Percentiles rank a stretch among this genome's conserved stretches.
Conservation (phyloP, 23 tunicate genomes). For the Clavelina lepadiformis region DNA sequence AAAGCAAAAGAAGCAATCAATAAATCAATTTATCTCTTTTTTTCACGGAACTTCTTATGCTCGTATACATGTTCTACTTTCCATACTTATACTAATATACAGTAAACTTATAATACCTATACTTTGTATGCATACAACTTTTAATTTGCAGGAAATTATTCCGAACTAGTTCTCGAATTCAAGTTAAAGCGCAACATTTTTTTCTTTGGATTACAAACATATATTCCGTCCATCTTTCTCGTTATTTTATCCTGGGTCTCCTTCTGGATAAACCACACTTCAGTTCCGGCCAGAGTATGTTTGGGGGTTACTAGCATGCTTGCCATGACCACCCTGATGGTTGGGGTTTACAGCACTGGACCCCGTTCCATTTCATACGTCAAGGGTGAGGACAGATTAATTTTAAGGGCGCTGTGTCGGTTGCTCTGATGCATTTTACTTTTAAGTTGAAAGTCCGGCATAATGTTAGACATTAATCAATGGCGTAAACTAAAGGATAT, state of each 20-base stretch:
- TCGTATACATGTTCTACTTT: too few species aligned
- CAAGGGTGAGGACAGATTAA: constrained; percentile 32
- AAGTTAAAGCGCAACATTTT: constrained; percentile 36
- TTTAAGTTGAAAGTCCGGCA: background rate
- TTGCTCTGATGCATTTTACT: background rate
- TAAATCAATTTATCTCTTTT: too few species aligned
- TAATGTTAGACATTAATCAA: too few species aligned
- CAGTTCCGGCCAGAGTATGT: constrained; percentile 52
- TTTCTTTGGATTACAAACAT: constrained; percentile 48
- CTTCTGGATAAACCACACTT: constrained; percentile 43
- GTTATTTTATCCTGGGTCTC: constrained; percentile 62
- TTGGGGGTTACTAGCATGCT: constrained; percentile 49
- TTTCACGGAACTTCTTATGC: too few species aligned
- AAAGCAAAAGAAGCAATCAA: too few species aligned
- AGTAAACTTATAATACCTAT: too few species aligned
- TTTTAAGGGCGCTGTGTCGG: background rate
- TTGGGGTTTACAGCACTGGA: constrained; percentile 56
- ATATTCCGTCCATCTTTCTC: constrained; percentile 44
- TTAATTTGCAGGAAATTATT: constrained; percentile 42
- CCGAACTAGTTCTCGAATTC: constrained; percentile 43
- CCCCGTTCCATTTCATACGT: constrained; percentile 46
- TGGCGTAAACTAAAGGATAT: too few species aligned
- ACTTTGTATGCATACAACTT: background rate
- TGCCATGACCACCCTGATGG: constrained; percentile 58
- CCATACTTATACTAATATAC: too few species aligned